Base-by-base conservation (phyloP, 2,888 invertebrate genomes). In the Thereva nobilitata region DNA sequence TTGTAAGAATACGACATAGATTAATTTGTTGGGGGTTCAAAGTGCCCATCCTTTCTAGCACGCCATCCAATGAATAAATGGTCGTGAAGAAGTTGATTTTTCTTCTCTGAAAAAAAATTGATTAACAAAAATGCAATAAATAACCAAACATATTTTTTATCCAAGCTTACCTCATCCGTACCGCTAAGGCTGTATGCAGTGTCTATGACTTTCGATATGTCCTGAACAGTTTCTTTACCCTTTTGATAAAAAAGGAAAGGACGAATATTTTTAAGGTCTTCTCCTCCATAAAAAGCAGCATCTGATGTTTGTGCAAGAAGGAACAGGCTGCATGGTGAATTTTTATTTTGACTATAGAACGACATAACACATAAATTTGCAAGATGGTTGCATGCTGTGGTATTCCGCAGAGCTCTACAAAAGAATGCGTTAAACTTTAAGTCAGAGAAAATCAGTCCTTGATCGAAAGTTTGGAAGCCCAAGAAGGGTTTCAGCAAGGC, bases 341-440 rank as follows among this genome's bases (percentile, higher is more conserved):
- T 79, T 67, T 81, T 79, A 10, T 82, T 82, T 70, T 84, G 82
- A 10, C 81, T 79, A 73, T 83, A 86, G 67, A 86, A 79, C 5
- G 84, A 84, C 65, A 89, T 76, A 0, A 85, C 82, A 74, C 90
- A 90, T 77, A 89, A 82, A 77, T 90, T 89, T 1, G 87, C 86
- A 67, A 91, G 78, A 68, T 85, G 82, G 77, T 89, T 86, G 73
- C 90, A 90, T 7, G 87, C 85, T 10, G 82, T 84, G 63, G 77
- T 77, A 72, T 82, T 82, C 75, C 82, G 74, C 45, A 83, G 68
- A 0, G 75, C 71, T 70, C 78, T 72, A 34, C 81, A 81, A 67
- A 80, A 79, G 70, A 82, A 80, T 5, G 75, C 76, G 38, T 79
- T 74, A 64, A 78, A 79, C 71, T 79, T 80, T 0, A 81, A 72